Percentiles rank a stretch among this genome's conserved stretches.
phyloP scores from a whole-genome alignment of 2,113 vertebrate genomes.

The Carollia perspicillata region DNA sequence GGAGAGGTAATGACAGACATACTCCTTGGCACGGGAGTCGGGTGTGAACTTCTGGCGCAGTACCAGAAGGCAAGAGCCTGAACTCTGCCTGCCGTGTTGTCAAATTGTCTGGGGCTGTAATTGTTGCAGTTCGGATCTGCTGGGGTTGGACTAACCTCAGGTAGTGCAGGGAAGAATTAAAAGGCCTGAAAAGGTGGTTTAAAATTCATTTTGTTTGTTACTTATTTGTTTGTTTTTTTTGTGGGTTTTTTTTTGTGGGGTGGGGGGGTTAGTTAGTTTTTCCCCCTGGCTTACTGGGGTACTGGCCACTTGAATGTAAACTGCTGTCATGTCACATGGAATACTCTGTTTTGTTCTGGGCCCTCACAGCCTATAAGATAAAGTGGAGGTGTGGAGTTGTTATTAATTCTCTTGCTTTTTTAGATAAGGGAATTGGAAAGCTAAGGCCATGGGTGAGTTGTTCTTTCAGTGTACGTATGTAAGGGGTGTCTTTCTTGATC shows the following conservation, averaged over 20 bases:
- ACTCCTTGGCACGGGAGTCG: background rate
- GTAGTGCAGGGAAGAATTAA: background rate
- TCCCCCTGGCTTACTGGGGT: background rate
- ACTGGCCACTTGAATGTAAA: background rate
- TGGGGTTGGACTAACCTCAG: background rate
- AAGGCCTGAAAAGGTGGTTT: background rate
- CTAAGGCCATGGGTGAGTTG: background rate
- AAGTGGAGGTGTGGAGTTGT: background rate
- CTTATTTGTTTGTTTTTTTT: background rate
- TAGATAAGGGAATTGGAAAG: background rate
- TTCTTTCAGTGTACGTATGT: background rate
- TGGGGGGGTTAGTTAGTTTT: background rate
- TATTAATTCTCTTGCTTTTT: background rate
- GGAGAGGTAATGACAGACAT: background rate
- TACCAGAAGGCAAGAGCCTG: constrained; percentile 13
- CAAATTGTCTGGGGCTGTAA: background rate
- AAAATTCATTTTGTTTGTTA: background rate
- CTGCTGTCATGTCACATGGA: background rate
- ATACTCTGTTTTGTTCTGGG: background rate
- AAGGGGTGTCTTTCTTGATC: background rate
- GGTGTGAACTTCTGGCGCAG: background rate
- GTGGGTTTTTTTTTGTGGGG: too few relatives aligned
- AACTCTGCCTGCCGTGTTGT: background rate
- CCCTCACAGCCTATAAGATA: background rate
- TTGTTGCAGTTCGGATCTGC: background rate